Base-by-base conservation (phyloP, 2,888 invertebrate species). In the Pandemis corylana region DNA sequence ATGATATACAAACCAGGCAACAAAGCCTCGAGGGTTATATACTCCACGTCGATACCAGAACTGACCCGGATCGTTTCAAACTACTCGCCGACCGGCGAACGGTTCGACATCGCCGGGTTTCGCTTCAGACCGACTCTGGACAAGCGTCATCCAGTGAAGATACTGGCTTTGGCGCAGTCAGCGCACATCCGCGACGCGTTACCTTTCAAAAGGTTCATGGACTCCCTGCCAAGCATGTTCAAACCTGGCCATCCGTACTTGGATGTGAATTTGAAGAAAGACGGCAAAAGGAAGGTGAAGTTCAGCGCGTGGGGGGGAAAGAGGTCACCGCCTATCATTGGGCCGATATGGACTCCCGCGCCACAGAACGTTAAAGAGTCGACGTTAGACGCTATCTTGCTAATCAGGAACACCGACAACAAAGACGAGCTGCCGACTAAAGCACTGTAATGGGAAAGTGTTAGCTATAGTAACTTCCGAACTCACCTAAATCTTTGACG, bases 301-400 rank as follows among this genome's bases (percentile, higher is more conserved):
- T 94, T 94, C 71, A 94, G 94, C 77, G 90, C 92, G 20, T 94
- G 94, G 94, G 94, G 94, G 0, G 94, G 94, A 0, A 94, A 94
- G 76, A 83, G 94, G 56, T 90, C 93, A 0, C 92, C 92, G 0
- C 94, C 94, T 0, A 91, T 94, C 51, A 94, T 94, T n/a, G 94
- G 94, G 0, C 94, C 94, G 0, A 92, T 94, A 51, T 94, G 94
- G 94, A 91, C 90, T 0, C 93, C 93, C 0, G 84, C 89, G 0
- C 77, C 88, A 0, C 84, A 87, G 66, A 82, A 87, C 63, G 28
- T 87, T 1, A 90, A 90, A 75, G 92, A 92, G 36, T 81, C 87
- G 0, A 87, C 89, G 2, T 78, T 93, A 68, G 81, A 92, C 77
- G 88, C 90, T 5, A 88, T 93, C 76, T 81, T 92, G 2, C 78